Evolutionary conservation across 2,888 invertebrate species (phyloP), one percentile per base, ranked within the genome.

Genomic region (Spisula subtruncata): DNA sequence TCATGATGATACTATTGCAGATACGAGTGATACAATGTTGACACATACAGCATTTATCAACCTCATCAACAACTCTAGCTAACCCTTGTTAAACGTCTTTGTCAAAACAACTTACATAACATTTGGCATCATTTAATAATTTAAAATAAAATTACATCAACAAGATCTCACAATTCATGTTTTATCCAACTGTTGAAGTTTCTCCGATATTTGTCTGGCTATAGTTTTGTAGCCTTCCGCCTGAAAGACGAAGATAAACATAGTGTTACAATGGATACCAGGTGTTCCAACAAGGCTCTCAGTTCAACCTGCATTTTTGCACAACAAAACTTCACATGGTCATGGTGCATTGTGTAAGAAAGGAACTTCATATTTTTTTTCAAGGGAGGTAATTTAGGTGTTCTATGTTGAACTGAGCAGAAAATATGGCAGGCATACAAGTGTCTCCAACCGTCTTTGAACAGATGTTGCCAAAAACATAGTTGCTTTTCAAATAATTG

Each of bases 191-290:
- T 56, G 25, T 60, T 54, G 29, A 41, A 87, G 81, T 75, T 83
- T 87, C n/a, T 89, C 87, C 60, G 89, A 20, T 32, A 94, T 87
- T 82, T 89, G 92, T 56, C 48, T 86, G 29, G 93, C 94, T 81
- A 94, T 92, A 51, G 87, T 84, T 88, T 75, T 91, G 88, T 93
- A 94, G 12, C 90, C 90, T 25, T 86, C 88, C 32, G 94, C 90
- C 94, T 94, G 93, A 80, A 93, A 92, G 51, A 81, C 66, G 83
- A 88, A 81, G 51, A 88, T 54, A 41, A 41, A 41, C 41, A 41
- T 41, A 8, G 41, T 8, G 8, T 41, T 41, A 5, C 41, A 2
- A 41, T 41, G 41, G 41, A 41, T 5, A 41, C 41, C 41, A 41
- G 41, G 4, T 41, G 4, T 41, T 41, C 41, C 2, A 41, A 41